These are phyloP conservation scores for Xanthorhoe designata DNA, from an alignment of 2,888 invertebrate species.

Conservation along the genomic window DNA sequence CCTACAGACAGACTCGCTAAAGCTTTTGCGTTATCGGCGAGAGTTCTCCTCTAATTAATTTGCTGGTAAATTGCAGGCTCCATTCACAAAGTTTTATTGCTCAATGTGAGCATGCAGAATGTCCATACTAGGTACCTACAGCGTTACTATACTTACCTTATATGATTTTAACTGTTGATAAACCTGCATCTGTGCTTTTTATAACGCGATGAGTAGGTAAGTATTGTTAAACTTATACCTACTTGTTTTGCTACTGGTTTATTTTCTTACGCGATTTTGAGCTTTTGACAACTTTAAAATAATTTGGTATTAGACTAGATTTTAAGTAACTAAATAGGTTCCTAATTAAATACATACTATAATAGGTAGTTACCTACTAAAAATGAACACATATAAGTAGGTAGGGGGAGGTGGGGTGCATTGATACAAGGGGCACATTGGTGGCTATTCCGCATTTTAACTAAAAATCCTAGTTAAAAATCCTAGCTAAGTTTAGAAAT, in stretches of 20 bases:
- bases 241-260: neutral
- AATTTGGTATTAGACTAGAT: no score
- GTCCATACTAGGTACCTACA: neutral
- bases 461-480: no score
- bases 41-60: constrained; percentile 52
- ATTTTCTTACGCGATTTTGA: no score
- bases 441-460: no score
- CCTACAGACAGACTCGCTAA: constrained; percentile 44
- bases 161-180: constrained; percentile 1
- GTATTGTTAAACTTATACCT: neutral
- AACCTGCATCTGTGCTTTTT: neutral
- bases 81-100: constrained; percentile 45
- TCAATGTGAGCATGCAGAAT: constrained; percentile 28
- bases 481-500: no score
- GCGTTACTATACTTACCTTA: neutral
- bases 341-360: no score
- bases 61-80: constrained; percentile 48
- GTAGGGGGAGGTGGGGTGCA: no score
- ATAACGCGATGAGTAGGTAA: neutral
- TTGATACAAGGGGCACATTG: no score
- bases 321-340: no score
- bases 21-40: constrained; percentile 48
- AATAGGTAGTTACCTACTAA: no score
- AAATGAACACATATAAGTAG: no score
- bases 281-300: no score